Conservation (phyloP, 2,797 vertebrate species). For the Choloepus didactylus region DNA sequence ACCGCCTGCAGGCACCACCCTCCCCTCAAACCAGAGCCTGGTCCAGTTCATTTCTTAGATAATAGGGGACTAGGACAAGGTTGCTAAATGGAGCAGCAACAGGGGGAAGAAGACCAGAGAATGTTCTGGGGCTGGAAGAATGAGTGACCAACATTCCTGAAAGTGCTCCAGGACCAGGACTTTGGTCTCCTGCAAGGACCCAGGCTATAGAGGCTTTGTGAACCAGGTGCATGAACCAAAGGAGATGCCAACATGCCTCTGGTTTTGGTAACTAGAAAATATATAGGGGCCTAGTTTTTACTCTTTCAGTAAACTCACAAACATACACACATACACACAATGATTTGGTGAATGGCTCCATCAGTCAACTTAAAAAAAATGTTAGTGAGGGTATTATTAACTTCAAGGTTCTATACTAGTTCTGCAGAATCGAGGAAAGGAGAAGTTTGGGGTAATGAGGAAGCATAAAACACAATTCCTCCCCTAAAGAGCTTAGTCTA, state of each 20-base stretch:
- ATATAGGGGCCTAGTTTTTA: not conserved
- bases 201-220: not conserved
- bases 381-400: not conserved
- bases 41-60: not conserved
- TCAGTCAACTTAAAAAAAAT: not conserved
- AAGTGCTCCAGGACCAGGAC: too few species aligned
- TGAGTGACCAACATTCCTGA: not conserved
- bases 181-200: not conserved
- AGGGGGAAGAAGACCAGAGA: not conserved
- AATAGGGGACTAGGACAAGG: not conserved
- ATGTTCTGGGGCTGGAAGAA: not conserved
- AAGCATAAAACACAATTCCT: not conserved
- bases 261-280: not conserved
- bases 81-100: not conserved
- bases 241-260: not conserved
- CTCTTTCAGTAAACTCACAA: not conserved
- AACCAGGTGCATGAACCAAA: not conserved
- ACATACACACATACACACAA: fast-evolving
- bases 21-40: not conserved
- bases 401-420: not conserved
- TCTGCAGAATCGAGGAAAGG: not conserved
- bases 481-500: not conserved
- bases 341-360: not conserved
- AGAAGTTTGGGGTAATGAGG: not conserved
- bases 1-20: fast-evolving